Evolutionary conservation across 2,797 vertebrate species (phyloP), one percentile per base, ranked within the genome.

Genomic region (Lophius americanus): DNA sequence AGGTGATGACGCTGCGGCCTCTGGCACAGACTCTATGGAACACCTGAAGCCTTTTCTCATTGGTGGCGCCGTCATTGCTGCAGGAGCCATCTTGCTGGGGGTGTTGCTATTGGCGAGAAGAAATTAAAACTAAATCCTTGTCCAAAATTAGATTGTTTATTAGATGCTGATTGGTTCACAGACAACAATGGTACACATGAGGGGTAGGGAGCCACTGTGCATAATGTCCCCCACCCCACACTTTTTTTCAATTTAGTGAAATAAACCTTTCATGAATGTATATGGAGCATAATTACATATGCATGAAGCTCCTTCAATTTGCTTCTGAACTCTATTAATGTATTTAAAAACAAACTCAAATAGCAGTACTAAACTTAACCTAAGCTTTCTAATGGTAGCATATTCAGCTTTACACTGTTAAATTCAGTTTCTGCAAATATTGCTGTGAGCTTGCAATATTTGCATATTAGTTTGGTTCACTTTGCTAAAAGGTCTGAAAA

Each of bases 11-110:
- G 81, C 86, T n/a, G 75, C 79, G 6, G 87, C 88, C 70, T 78
- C 84, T 32, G 50, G 90, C 87, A 93, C 91, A 78, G 93, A 94
- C 91, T 91, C 84, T 85, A 84, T 94, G 81, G 93, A 95, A 78
- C 90, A 85, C 80, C 89, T 95, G 84, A 95, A 94, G 71, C 94
- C 94, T 33, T 94, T 94, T 79, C 85, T 95, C 64, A 92, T 94
- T 4, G 92, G 92, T 32, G 93, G 94, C 53, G 93, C 88, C 1
- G 69, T 94, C 50, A 85, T 94, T 37, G 93, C 93, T 50, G 89
- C 89, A 42, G 94, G 92, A 66, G 94, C 93, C 76, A 87, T 94
- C 69, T 84, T 95, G 82, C 80, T 95, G 62, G 93, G 92, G 76
- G 82, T 85, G 59, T 73, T 95, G 78, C 78, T 95, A 83, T 73